Evolutionary conservation across 2,797 vertebrate genomes (phyloP).

Genomic region (Rhinatrema bivittatum): DNA sequence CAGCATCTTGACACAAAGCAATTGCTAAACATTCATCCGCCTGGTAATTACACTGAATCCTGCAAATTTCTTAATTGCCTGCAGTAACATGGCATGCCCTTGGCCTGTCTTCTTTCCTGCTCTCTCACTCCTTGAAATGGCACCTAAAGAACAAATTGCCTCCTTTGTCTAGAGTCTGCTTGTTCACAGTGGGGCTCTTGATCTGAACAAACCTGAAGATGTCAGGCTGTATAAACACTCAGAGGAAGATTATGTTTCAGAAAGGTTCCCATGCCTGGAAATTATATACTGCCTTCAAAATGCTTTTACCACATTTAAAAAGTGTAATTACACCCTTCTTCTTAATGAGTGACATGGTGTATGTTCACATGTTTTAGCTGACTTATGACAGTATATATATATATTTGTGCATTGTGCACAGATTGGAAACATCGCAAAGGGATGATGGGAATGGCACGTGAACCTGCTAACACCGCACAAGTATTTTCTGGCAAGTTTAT

Average conservation of each 20-base stretch:
- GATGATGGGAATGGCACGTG: constrained; percentile 16
- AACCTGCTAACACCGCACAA: constrained; percentile 17
- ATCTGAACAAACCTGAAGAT: constrained; percentile 51
- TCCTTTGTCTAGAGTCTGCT: constrained; percentile 51
- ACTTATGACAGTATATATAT: constrained; percentile 41
- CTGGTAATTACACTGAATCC: constrained; percentile 11
- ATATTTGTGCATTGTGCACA: constrained; percentile 23
- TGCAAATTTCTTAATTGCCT: constrained; percentile 14
- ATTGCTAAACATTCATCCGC: constrained; percentile 6
- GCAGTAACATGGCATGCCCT: background rate
- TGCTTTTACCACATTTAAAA: constrained; percentile 56
- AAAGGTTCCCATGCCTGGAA: constrained; percentile 45
- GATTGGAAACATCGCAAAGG: constrained; percentile 34
- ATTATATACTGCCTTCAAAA: constrained; percentile 53
- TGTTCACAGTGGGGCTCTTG: constrained; percentile 50
- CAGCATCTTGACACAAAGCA: constrained; percentile 1
- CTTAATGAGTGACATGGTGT: constrained; percentile 48
- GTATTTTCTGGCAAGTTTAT: constrained; percentile 21
- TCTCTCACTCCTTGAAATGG: constrained; percentile 23
- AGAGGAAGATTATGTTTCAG: constrained; percentile 42
- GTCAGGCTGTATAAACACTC: constrained; percentile 55
- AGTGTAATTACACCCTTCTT: constrained; percentile 55
- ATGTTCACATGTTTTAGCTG: constrained; percentile 59
- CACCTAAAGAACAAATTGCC: constrained; percentile 48
- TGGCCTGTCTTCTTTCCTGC: background rate